Conservation (phyloP, 1,140 invertebrate genomes). For the Bombus waltoni region DNA sequence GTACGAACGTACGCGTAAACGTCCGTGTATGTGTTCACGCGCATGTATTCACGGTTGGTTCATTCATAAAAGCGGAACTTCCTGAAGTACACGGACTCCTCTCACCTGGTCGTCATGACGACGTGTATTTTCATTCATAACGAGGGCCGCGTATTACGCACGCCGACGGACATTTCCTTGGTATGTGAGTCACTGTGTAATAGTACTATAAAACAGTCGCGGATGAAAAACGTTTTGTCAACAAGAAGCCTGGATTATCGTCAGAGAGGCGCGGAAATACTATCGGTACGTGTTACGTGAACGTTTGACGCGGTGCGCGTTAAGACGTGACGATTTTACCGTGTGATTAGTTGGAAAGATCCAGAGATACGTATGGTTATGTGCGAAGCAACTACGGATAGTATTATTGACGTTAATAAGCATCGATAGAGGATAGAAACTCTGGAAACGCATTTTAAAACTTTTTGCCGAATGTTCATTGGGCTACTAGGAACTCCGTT, state of each 20-base stretch:
- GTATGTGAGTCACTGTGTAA: slow-evolving; percentile 50
- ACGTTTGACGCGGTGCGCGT: background rate
- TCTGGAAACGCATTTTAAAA: no score
- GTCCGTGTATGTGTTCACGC: no score
- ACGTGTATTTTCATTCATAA: slow-evolving; percentile 65
- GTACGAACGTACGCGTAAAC: background rate
- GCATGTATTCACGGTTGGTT: slow-evolving; percentile 31
- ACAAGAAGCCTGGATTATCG: background rate
- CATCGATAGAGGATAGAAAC: no score
- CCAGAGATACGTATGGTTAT: no score
- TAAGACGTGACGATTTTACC: background rate
- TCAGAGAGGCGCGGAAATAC: background rate
- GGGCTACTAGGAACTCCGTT: background rate
- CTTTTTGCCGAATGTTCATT: no score
- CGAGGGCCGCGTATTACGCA: slow-evolving; percentile 39
- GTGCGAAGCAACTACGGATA: no score
- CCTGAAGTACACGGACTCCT: slow-evolving; percentile 35
- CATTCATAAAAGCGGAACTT: slow-evolving; percentile 61
- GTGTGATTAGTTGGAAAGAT: background rate
- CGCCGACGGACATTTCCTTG: slow-evolving; percentile 30
- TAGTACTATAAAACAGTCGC: background rate
- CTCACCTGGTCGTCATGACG: slow-evolving; percentile 53
- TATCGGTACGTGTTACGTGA: slow-evolving; percentile 14
- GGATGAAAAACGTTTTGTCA: slow-evolving; percentile 23
- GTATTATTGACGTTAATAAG: no score